Evolutionary conservation across 2,797 vertebrate genomes (phyloP).

Genomic region (Semotilus atromaculatus): DNA sequence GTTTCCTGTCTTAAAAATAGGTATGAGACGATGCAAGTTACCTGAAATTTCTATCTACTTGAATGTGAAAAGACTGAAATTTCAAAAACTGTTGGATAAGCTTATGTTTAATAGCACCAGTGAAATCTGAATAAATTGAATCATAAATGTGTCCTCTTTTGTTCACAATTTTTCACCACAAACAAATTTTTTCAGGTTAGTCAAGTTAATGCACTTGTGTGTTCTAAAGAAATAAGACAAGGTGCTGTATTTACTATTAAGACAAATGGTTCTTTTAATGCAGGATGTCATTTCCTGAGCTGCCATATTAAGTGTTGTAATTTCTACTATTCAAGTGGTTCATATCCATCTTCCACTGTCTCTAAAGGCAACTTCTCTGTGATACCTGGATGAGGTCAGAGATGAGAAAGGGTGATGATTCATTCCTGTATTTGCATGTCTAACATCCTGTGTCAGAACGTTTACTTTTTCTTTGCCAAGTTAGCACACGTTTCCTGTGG

Average conservation of each 20-base stretch:
- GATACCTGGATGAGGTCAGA: constrained; percentile 43
- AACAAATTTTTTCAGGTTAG: background rate
- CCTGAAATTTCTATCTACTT: background rate
- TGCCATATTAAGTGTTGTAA: background rate
- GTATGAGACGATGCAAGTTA: background rate
- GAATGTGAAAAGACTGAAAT: background rate
- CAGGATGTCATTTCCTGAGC: background rate
- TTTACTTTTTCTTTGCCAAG: constrained; percentile 46
- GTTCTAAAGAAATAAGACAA: background rate
- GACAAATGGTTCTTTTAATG: background rate
- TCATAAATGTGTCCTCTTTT: background rate
- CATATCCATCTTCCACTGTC: background rate
- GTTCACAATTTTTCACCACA: too few relatives aligned
- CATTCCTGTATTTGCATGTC: constrained; percentile 62
- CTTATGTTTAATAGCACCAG: background rate
- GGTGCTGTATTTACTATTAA: background rate
- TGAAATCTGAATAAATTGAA: background rate
- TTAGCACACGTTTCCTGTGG: constrained; percentile 46
- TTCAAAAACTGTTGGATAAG: background rate
- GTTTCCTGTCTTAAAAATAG: background rate
- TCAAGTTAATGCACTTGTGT: background rate
- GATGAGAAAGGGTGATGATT: constrained; percentile 55
- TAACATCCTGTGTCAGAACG: constrained; percentile 56
- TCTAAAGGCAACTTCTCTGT: background rate
- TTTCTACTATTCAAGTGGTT: background rate